Conservation (phyloP, 2,113 vertebrate species). For the Dasyornis broadbenti region DNA sequence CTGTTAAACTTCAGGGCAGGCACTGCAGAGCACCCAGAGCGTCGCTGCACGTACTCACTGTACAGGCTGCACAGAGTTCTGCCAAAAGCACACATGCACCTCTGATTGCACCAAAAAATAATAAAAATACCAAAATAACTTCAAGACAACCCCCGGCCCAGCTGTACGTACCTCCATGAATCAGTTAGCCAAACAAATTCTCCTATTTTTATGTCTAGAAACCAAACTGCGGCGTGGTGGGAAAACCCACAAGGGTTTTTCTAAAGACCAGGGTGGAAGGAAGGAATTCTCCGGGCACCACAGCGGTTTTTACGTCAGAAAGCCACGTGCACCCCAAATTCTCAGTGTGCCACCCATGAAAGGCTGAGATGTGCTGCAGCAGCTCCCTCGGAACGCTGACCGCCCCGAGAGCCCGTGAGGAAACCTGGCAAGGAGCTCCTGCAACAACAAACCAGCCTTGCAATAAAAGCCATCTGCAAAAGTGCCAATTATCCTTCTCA, state of each 20-base stretch:
- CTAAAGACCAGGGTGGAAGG: background rate
- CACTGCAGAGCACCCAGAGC: background rate
- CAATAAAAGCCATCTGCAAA: constrained; percentile 75
- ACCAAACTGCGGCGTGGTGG: constrained; percentile 27
- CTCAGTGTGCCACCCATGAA: background rate
- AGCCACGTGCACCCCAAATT: background rate
- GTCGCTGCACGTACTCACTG: background rate
- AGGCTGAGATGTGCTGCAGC: background rate
- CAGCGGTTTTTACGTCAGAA: constrained; percentile 8
- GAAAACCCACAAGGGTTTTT: constrained; percentile 34
- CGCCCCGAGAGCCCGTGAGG: constrained; percentile 1
- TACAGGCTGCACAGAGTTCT: constrained; percentile 34
- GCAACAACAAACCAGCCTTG: constrained; percentile 46
- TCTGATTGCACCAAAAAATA: constrained; percentile 13
- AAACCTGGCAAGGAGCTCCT: constrained; percentile 53
- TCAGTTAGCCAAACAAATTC: constrained; percentile 68
- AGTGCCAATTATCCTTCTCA: constrained; percentile 76
- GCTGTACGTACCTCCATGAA: constrained; percentile 67
- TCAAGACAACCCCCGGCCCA: background rate
- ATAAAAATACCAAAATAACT: background rate
- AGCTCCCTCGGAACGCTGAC: background rate
- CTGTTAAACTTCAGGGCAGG: background rate
- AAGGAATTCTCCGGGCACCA: background rate
- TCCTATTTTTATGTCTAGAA: constrained; percentile 53
- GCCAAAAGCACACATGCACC: constrained; percentile 51